A percentile compares a stretch with the other conserved stretches of the same genome.
phyloP scores from a whole-genome alignment of 2,113 vertebrate genomes.

The Eurypyga helias region DNA sequence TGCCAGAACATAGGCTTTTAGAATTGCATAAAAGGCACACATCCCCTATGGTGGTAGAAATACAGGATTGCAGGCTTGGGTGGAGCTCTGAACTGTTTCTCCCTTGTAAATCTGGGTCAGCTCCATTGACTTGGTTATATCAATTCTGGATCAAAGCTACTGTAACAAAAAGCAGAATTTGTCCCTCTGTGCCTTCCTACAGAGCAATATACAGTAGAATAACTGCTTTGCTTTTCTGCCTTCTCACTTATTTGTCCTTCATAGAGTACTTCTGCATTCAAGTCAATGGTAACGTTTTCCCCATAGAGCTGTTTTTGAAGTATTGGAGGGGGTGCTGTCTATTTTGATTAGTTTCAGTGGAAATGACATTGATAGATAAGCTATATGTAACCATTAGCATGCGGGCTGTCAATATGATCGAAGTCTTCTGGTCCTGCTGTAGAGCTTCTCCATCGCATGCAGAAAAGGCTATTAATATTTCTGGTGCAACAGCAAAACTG shows the following conservation, averaged over 20 bases:
- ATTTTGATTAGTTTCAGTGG: neutral
- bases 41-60: neutral
- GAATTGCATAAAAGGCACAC: neutral
- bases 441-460: neutral
- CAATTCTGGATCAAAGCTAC: neutral
- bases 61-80: neutral
- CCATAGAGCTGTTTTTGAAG: neutral
- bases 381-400: neutral
- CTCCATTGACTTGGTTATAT: neutral
- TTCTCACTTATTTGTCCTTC: neutral
- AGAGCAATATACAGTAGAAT: neutral
- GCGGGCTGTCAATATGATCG: neutral
- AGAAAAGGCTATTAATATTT: conserved; percentile 42
- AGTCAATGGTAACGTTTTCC: neutral
- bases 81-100: neutral
- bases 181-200: neutral
- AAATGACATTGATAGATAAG: neutral
- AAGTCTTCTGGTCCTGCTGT: neutral
- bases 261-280: neutral
- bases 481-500: neutral
- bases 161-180: neutral
- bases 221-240: neutral
- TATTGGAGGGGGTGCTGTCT: neutral
- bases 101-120: neutral
- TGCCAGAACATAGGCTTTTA: neutral